These are phyloP conservation scores for Falco concolor DNA, from an alignment of 2,797 vertebrate genomes.

Conservation along the genomic window DNA sequence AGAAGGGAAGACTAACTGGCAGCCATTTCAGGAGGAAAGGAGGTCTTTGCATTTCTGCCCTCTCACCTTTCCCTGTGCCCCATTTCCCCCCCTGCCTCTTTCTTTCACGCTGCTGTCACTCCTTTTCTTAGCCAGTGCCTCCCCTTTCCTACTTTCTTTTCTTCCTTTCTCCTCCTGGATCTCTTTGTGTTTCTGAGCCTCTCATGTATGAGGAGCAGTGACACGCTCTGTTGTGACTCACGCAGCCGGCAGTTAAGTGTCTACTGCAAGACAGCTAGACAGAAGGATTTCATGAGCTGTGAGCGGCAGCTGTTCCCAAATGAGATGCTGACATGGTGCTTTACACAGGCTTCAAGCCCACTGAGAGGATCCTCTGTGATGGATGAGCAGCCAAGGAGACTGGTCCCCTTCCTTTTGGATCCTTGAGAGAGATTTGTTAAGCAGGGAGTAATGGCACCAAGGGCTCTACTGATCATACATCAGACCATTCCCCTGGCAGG, in stretches of 20 bases:
- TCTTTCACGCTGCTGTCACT: background rate
- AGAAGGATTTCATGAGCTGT: conserved; percentile 60
- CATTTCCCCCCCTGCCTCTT: background rate
- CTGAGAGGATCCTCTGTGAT: background rate
- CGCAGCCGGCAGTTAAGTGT: conserved; percentile 34
- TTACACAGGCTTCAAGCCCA: conserved; percentile 21
- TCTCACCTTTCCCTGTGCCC: background rate
- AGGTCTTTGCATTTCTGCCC: background rate
- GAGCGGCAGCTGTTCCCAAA: conserved; percentile 49
- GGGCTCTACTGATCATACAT: conserved; percentile 1
- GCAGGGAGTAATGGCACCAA: background rate
- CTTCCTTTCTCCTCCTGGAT: background rate
- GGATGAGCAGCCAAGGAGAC: conserved; percentile 22
- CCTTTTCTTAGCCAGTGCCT: background rate
- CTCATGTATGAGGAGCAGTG: background rate
- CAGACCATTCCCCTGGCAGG: background rate
- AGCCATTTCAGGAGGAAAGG: conserved; percentile 1
- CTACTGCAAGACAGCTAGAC: conserved; percentile 50
- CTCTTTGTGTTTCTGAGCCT: conserved; percentile 1
- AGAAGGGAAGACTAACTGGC: background rate
- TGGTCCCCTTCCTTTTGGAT: background rate
- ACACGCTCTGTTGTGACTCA: conserved; percentile 42
- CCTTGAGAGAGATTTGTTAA: background rate
- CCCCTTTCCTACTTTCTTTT: background rate
- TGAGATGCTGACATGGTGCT: conserved; percentile 25